Evolutionary conservation across 2,113 vertebrate species (phyloP), one percentile per base, ranked within the genome.

Genomic region (Vulpes ferrilata): DNA sequence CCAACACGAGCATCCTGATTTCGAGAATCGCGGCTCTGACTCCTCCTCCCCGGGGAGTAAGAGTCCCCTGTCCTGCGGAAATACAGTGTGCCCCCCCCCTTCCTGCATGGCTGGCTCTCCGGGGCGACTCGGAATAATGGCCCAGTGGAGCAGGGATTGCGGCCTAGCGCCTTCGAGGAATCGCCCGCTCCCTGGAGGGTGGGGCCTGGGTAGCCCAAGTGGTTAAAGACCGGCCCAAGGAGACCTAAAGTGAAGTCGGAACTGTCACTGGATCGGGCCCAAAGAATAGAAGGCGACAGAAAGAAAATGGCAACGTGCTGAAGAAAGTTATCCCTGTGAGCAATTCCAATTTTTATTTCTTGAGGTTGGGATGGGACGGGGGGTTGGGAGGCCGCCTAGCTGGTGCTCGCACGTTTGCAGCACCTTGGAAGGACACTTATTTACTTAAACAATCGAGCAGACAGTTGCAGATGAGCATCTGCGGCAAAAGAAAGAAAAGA

Each of bases 321-420:
- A 94, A 92, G 94, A 97, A 97, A 90, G 84, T 97, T 97, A 94
- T 85, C 96, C 91, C 88, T 92, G 79, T 92, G 79, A 93, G 96
- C 98, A 96, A 98, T 98, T 98, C 96, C 98, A 98, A 96, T 98
- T 98, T 98, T 98, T 93, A 98, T 98, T 98, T 99, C 93, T 98
- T 98, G 97, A 93, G 95, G 95, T 80, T 96, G 97, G 98, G 96
- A 96, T 91, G 95, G 35, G 87, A 6, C 43, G 0, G 93, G 59
- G 60, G 90, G 22, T 2, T 35, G 60, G 90, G 86, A 78, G 32
- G 35, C 22, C 30, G 30, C 48, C n/a, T 90, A 81, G 90, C 86
- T 90, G 88, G 89, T 89, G 97, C 98, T 98, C 95, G 98, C 95
- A 79, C 90, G 73, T 97, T 96, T 86, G 55, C 83, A 57, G 95